These are phyloP conservation scores for Mesaphorura yosii DNA, from an alignment of 1,140 invertebrate species.

Conservation along the genomic window DNA sequence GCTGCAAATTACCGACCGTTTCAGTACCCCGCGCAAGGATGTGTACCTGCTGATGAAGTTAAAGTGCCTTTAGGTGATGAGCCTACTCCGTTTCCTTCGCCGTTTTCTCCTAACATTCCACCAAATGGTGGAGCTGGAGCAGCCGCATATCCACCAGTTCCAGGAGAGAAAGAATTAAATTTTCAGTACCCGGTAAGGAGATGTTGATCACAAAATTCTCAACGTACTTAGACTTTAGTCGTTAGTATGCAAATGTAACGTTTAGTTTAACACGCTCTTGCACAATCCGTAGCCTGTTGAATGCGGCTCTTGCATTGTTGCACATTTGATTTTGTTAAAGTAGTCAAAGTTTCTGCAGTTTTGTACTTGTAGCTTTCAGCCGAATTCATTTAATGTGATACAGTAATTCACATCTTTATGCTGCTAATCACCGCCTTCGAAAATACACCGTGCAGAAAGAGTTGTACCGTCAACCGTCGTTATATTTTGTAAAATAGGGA, in stretches of 20 bases:
- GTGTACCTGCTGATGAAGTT: constrained; percentile 23
- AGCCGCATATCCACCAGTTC: neutral
- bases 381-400: neutral
- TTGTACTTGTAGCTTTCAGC: neutral
- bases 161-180: constrained; percentile 21
- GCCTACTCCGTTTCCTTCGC: constrained; percentile 2
- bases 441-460: no score
- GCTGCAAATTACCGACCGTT: constrained; percentile 49
- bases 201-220: constrained; percentile 10
- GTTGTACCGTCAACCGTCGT: neutral
- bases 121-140: neutral
- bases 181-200: constrained; percentile 46
- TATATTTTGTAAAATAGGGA: neutral
- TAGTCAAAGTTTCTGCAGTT: neutral
- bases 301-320: neutral
- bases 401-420: neutral
- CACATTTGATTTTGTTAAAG: neutral
- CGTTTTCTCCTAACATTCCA: constrained; percentile 18
- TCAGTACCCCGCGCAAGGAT: constrained; percentile 32
- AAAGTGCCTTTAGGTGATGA: constrained; percentile 6
- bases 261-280: neutral
- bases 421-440: neutral
- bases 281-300: neutral
- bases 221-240: neutral
- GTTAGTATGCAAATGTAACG: no score